Base-by-base conservation (phyloP, 2,888 invertebrate genomes). In the Lathronympha strigana region DNA sequence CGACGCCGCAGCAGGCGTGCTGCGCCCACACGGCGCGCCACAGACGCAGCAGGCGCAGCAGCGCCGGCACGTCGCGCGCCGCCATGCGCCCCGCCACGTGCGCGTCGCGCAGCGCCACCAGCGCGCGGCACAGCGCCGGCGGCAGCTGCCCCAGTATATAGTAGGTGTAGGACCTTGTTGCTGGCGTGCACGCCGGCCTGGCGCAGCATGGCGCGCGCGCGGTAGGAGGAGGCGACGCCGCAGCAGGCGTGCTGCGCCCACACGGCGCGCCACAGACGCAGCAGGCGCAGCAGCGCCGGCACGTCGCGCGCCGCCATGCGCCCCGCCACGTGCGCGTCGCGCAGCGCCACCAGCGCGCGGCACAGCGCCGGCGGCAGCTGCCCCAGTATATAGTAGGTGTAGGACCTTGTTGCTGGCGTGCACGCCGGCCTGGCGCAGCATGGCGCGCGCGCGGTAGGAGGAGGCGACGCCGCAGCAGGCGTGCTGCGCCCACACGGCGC, bases 251-350 rank as follows among this genome's bases (percentile, higher is more conserved):
- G 54, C 17, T 11, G 15, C 53, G 58, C 28, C 45, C 36, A 61
- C 51, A 70, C 71, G 62, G 93, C 93, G 78, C 94, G 94, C 92
- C 1, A 93, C 90, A 49, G 95, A 82, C 51, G 90, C 76, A 61
- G 91, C 86, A 78, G 93, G 93, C 77, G 93, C 93, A 69, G 95
- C 93, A 86, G 94, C 95, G 70, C 95, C 8, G 94, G 94, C 74
- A 95, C 91, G 71, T 94, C 94, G 68, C 91, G 83, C 72, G 94
- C 82, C 73, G 88, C 91, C 72, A 95, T 88, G 72, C 94, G 87
- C 15, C 95, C 95, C 74, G 94, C 93, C 72, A 94, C 94, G 76
- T 93, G 93, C 71, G 92, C 92, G 86, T 95, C 95, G 69, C 94
- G 86, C 78, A 95, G 87, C 72, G 95, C 86, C 69, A 95, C 94